Percentiles rank a stretch among this genome's conserved stretches.
These are phyloP conservation scores for Rhegmatorhina hoffmannsi DNA, from an alignment of 2,113 vertebrate species.

Conservation along the genomic window DNA sequence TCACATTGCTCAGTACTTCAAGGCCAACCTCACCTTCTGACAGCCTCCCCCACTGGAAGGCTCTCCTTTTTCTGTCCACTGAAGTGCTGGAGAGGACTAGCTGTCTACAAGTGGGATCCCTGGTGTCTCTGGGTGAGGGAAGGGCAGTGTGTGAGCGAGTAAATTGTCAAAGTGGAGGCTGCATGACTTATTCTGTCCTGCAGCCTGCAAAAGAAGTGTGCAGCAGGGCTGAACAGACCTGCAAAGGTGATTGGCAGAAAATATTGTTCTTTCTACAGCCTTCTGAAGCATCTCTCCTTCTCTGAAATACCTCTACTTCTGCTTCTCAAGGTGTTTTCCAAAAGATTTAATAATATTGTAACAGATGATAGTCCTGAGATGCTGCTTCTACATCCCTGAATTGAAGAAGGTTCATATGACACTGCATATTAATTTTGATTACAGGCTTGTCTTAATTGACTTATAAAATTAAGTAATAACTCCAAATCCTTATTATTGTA, in stretches of 20 bases:
- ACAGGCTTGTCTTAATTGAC: not conserved
- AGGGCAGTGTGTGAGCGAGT: not conserved
- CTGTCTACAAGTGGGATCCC: fast-evolving
- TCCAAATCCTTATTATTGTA: not conserved
- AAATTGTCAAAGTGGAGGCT: not conserved
- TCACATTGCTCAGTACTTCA: fast-evolving
- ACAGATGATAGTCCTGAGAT: not conserved
- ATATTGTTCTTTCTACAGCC: not conserved
- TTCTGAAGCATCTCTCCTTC: not conserved
- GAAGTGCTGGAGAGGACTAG: not conserved
- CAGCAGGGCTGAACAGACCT: not conserved
- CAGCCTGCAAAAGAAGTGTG: not conserved
- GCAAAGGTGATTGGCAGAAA: not conserved
- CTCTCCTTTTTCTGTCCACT: not conserved
- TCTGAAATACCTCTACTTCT: not conserved
- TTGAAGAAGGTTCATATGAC: not conserved
- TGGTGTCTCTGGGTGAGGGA: not conserved
- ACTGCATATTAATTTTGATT: not conserved
- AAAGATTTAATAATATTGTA: not conserved
- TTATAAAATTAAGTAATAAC: not conserved
- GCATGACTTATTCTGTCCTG: not conserved
- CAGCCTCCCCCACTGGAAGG: not conserved
- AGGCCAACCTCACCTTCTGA: fast-evolving
- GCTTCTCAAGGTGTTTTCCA: not conserved
- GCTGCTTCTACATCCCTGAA: not conserved